These are phyloP conservation scores for Phortica magna DNA, from an alignment of 2,888 invertebrate species.

Conservation along the genomic window DNA sequence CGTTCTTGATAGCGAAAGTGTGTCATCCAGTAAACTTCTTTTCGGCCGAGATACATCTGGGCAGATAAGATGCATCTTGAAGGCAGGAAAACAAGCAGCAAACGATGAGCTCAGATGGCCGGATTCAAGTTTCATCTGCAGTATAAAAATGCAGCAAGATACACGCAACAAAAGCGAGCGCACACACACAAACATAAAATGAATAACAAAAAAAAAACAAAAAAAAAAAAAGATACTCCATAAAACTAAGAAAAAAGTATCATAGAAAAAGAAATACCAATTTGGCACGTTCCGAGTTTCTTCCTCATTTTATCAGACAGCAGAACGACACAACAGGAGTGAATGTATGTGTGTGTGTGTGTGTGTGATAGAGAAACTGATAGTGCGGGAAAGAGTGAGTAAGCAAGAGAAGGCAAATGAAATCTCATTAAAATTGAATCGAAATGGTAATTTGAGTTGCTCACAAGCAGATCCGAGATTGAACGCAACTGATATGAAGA, in stretches of 20 bases:
- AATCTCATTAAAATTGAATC: slow-evolving; percentile 71
- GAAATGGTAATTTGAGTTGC: slow-evolving; percentile 70
- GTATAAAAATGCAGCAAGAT: slow-evolving; percentile 25
- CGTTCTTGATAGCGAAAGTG: slow-evolving; percentile 23
- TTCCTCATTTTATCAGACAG: neutral
- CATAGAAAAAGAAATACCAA: slow-evolving; percentile 30
- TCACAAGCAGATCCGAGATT: slow-evolving; percentile 57
- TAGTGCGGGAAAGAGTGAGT: neutral
- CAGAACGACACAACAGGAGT: too few species aligned
- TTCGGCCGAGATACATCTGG: slow-evolving; percentile 35
- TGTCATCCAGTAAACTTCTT: slow-evolving; percentile 41
- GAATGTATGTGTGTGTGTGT: too few species aligned
- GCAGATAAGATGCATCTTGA: slow-evolving; percentile 42
- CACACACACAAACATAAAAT: slow-evolving; percentile 62
- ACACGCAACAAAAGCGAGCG: slow-evolving; percentile 55
- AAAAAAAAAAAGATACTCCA: slow-evolving; percentile 33
- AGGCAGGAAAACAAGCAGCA: neutral
- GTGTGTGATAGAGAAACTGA: neutral
- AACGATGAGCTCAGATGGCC: slow-evolving; percentile 34
- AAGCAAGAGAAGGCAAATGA: slow-evolving; percentile 56
- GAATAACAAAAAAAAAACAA: neutral
- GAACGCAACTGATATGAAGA: slow-evolving; percentile 17
- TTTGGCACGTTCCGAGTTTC: slow-evolving; percentile 29
- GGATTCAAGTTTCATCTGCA: slow-evolving; percentile 43
- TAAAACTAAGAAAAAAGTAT: slow-evolving; percentile 43